Evolutionary conservation across 2,888 invertebrate species (phyloP).

Genomic region (Calameuta filiformis): DNA sequence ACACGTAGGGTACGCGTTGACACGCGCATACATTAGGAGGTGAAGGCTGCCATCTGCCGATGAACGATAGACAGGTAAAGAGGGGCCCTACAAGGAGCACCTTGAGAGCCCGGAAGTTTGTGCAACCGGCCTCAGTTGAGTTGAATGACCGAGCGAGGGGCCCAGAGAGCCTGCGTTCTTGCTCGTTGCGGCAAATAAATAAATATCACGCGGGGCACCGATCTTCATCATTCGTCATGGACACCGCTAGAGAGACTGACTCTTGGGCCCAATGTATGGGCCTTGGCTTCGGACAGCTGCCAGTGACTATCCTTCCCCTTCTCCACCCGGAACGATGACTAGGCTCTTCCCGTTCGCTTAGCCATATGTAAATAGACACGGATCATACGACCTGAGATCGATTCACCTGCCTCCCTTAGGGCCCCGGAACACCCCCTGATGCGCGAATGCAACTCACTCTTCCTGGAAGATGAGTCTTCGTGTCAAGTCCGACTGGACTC

Average conservation of each 20-base stretch:
- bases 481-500: background rate
- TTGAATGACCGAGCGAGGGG: background rate
- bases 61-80: background rate
- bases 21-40: constrained; percentile 53
- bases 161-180: constrained; percentile 8
- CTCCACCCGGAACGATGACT: background rate
- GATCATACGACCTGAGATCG: background rate
- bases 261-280: background rate
- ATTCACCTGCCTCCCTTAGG: background rate
- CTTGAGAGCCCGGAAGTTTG: constrained; percentile 3
- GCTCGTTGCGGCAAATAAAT: constrained; percentile 1
- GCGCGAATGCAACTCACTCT: background rate
- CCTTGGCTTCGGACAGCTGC: background rate
- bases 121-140: background rate
- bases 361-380: background rate
- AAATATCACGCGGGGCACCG: constrained; percentile 2
- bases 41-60: constrained; percentile 45
- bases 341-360: background rate
- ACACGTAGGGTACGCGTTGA: constrained; percentile 46
- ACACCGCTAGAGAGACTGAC: background rate
- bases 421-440: background rate
- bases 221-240: background rate
- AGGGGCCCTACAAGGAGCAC: background rate
- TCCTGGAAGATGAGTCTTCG: background rate
- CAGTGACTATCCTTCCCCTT: background rate